A percentile compares a stretch with the other conserved stretches of the same genome.
Conservation (phyloP, 2,113 vertebrate species). For the Oryctolagus cuniculus region DNA sequence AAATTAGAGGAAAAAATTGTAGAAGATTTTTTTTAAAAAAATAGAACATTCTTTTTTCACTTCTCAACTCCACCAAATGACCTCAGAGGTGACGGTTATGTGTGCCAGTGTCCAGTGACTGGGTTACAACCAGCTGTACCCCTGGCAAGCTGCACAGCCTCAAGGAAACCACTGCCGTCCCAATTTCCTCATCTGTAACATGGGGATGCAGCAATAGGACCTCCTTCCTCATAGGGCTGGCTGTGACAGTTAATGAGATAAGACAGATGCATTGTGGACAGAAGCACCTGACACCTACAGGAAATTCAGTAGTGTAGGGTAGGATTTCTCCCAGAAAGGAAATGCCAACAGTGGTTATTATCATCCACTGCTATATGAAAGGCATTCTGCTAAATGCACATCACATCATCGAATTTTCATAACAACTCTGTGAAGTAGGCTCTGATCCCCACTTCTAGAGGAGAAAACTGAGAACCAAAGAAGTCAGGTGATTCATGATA, state of each 20-base stretch:
- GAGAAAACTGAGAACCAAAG: not conserved
- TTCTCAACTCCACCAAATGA: not conserved
- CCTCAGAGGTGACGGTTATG: too few species aligned
- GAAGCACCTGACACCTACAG: not conserved
- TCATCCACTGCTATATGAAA: not conserved
- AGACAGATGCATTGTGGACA: not conserved
- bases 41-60: not conserved
- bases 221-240: too few species aligned
- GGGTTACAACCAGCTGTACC: not conserved
- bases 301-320: not conserved
- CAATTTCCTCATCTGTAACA: not conserved
- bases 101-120: not conserved
- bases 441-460: not conserved
- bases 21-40: not conserved
- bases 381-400: not conserved
- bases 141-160: not conserved
- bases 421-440: not conserved
- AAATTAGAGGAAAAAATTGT: too few species aligned
- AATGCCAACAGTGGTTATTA: not conserved
- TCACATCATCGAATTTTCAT: not conserved
- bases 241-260: not conserved
- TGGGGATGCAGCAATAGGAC: not conserved
- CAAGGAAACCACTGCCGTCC: not conserved
- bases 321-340: slow-evolving; percentile 25
- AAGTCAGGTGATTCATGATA: not conserved